phyloP scores from a whole-genome alignment of 2,797 vertebrate species.

The Bradypodion pumilum region DNA sequence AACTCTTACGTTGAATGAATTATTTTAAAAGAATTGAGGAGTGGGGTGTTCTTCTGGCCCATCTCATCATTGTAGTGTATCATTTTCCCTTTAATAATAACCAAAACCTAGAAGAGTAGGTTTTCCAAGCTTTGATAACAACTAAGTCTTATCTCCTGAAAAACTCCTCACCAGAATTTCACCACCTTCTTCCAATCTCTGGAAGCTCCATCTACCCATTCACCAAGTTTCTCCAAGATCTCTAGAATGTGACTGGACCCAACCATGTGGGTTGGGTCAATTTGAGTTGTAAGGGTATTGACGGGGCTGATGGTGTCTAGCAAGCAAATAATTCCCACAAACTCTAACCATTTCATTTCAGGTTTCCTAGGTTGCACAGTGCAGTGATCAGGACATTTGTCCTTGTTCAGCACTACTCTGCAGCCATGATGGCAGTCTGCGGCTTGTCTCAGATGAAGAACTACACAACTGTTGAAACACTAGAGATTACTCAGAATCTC shows the following conservation, averaged over 20 bases:
- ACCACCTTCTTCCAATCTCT: not conserved
- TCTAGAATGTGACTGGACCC: not conserved
- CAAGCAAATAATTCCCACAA: not conserved
- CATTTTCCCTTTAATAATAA: too few relatives aligned
- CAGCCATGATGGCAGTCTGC: conserved; percentile 91
- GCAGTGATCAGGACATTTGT: conserved; percentile 93
- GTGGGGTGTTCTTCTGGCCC: not conserved
- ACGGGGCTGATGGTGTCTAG: not conserved
- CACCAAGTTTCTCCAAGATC: not conserved
- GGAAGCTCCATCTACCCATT: not conserved
- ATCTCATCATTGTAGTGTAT: not conserved
- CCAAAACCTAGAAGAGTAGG: too few relatives aligned
- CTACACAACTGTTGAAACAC: conserved; percentile 94
- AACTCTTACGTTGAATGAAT: not conserved
- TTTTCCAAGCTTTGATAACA: too few relatives aligned
- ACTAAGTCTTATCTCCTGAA: not conserved
- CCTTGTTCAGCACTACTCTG: conserved; percentile 93
- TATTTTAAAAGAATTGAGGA: not conserved
- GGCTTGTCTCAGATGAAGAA: conserved; percentile 90
- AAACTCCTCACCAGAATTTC: not conserved
- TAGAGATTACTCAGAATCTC: conserved; percentile 93
- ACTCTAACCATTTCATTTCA: conserved; percentile 63
- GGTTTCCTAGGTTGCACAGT: conserved; percentile 96
- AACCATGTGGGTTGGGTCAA: not conserved
- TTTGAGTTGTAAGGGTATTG: too few relatives aligned